Evolutionary conservation across 2,113 vertebrate species (phyloP).

Genomic region (Clarias gariepinus): DNA sequence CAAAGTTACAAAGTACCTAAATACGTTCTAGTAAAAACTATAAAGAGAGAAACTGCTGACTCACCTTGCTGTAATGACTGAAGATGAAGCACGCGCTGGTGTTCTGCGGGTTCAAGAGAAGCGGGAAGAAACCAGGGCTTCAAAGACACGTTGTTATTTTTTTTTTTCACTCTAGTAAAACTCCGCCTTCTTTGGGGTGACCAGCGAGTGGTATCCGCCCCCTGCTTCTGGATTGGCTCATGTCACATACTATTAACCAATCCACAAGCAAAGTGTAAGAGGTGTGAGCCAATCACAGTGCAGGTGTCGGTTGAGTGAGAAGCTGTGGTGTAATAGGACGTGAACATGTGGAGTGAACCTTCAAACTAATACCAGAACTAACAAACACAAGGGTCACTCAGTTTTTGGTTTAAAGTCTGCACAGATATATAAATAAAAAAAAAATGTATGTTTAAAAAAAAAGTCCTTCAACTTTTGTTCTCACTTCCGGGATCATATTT

Average conservation of each 20-base stretch:
- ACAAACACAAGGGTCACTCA: not conserved
- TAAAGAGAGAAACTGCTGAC: not conserved
- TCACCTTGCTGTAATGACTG: not conserved
- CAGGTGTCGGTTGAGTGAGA: not conserved
- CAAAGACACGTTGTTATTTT: not conserved
- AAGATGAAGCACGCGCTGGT: not conserved
- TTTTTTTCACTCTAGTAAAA: not conserved
- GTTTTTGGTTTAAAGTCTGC: not conserved
- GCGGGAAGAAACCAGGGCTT: not conserved
- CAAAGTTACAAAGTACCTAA: not conserved
- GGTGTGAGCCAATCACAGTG: not conserved
- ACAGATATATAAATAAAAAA: not conserved
- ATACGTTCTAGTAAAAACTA: not conserved
- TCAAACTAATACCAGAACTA: not conserved
- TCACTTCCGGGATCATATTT: constrained; percentile 18
- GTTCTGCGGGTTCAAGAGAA: not conserved
- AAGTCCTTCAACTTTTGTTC: not conserved
- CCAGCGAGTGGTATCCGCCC: not conserved
- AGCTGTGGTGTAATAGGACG: not conserved
- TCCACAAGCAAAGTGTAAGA: not conserved
- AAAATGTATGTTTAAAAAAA: too few species aligned
- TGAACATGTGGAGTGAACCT: not conserved
- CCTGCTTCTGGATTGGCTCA: not conserved
- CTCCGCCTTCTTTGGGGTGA: not conserved
- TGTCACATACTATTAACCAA: not conserved